Base-by-base conservation (phyloP, 2,113 vertebrate species). In the Serranochromis macrocephalus region DNA sequence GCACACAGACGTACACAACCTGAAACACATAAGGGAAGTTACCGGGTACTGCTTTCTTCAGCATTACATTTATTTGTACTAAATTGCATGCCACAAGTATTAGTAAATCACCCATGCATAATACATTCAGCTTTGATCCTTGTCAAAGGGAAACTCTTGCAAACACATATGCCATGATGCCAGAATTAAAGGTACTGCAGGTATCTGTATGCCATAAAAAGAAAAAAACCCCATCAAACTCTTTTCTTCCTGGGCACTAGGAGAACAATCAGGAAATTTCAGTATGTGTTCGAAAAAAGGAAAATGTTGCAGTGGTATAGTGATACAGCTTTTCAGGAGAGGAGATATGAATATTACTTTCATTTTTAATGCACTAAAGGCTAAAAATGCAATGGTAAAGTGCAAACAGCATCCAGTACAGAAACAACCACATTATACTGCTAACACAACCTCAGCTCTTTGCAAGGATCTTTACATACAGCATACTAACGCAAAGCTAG, bases 391-490 rank as follows among this genome's bases (percentile, higher is more conserved):
- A 63, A 63, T 61, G 14, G 3, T 31, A 61, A 61, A 61, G 57
- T 31, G 14, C 0, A 31, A 61, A 61, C 55, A 58, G 29, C 29
- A 61, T 33, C 29, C 57, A 63, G 58, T 63, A 63, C 29, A 63
- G 16, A 33, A 4, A 19, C 58, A 33, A 19, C 16, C 58, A 33
- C 16, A 57, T 26, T 29, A 57, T 29, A 29, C 13, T 57, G 7
- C 13, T 9, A 57, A 57, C 55, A 19, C 29, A 63, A 63, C 16
- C 16, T 61, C 58, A 61, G 0, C 29, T 61, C 16, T 63, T 33
- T 63, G 0, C 58, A 0, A 3, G 16, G 16, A 33, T 63, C 29
- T 33, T 11, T 63, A 63, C 16, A 63, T 0, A 0, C 0, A 63
- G 58, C 16, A 19, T 63, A 10, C 58, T 33, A 63, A 63, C 1